Evolutionary conservation across 1,140 invertebrate genomes (phyloP).

Genomic region (Trissolcus basalis): DNA sequence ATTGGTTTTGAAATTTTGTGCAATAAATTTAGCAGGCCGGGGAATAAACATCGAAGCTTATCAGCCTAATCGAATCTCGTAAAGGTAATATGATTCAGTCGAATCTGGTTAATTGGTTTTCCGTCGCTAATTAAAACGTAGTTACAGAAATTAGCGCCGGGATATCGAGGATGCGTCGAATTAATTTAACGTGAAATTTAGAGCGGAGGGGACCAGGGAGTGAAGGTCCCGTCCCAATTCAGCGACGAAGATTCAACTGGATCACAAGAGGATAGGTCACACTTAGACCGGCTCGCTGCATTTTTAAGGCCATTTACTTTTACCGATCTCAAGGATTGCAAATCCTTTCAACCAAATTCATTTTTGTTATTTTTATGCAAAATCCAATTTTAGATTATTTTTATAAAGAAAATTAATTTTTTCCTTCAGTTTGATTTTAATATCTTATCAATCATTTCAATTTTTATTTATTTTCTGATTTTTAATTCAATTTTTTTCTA

Average conservation of each 20-base stretch:
- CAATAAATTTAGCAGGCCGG: no score
- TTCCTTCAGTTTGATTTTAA: no score
- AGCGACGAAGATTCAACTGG: conserved; percentile 68
- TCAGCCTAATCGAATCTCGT: not conserved
- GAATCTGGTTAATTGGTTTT: conserved; percentile 18
- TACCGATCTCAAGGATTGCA: conserved; percentile 62
- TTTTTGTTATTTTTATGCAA: conserved; percentile 13
- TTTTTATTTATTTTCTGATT: not conserved
- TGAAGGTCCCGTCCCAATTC: conserved; percentile 73
- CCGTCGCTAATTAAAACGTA: conserved; percentile 19
- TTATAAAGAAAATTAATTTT: no score
- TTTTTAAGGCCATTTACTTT: conserved; percentile 74
- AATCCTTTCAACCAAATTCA: conserved; percentile 17
- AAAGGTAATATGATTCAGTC: not conserved
- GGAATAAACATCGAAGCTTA: no score
- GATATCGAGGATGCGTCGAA: conserved; percentile 27
- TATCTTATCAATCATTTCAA: no score
- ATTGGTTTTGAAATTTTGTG: no score
- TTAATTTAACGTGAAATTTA: conserved; percentile 33
- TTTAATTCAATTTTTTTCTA: no score
- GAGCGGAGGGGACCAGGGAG: conserved; percentile 43
- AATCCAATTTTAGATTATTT: no score
- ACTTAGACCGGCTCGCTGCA: conserved; percentile 35
- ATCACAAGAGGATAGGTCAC: conserved; percentile 66
- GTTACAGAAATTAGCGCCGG: conserved; percentile 18